Evolutionary conservation across 2,113 vertebrate genomes (phyloP).

Genomic region (Phylloscopus whistleri): DNA sequence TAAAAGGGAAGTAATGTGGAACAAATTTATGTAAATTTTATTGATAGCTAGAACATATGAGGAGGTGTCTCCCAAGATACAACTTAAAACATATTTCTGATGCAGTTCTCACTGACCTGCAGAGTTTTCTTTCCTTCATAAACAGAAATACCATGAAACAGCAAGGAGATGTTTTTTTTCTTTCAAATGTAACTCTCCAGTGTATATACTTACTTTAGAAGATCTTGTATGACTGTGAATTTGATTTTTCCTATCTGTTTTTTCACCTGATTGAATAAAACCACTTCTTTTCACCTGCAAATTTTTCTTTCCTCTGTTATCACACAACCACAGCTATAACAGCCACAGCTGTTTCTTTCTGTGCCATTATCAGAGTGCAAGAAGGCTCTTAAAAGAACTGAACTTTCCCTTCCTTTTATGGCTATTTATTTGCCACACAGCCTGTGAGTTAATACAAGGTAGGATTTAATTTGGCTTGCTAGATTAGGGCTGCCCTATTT

Average conservation of each 20-base stretch:
- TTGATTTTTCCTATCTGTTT: not conserved
- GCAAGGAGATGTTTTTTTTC: not conserved
- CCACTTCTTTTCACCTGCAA: not conserved
- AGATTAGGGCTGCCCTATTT: not conserved
- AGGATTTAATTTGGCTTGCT: not conserved
- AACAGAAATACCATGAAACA: not conserved
- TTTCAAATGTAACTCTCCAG: not conserved
- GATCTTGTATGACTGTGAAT: not conserved
- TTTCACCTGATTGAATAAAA: not conserved
- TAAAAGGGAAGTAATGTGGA: not conserved
- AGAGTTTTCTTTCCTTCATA: not conserved
- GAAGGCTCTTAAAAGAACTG: not conserved
- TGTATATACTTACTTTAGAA: not conserved
- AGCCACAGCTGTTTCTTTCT: not conserved
- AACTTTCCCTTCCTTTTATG: not conserved
- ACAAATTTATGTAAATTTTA: not conserved
- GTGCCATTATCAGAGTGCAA: not conserved
- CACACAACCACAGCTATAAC: not conserved
- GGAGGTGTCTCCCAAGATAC: not conserved
- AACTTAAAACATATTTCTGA: not conserved
- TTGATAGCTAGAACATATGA: not conserved
- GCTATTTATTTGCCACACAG: not conserved
- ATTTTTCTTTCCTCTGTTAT: not conserved
- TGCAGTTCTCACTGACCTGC: not conserved
- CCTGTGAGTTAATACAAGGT: not conserved